Conservation (phyloP, 2,888 invertebrate species). For the Apamea monoglypha region DNA sequence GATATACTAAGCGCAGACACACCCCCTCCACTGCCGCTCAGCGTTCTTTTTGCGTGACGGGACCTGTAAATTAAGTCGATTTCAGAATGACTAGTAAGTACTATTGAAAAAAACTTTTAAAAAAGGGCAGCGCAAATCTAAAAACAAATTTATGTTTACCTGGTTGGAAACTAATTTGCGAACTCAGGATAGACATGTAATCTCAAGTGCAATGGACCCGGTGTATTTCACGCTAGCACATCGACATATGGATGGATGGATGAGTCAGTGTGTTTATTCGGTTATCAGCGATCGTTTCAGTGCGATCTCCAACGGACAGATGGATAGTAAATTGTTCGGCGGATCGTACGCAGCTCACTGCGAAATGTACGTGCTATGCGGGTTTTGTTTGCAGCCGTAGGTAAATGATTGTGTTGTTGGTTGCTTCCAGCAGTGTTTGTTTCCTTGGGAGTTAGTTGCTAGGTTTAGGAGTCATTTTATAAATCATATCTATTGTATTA, state of each 20-base stretch:
- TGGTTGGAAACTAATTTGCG: not conserved
- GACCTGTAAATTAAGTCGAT: not conserved
- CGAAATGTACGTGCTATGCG: conserved; percentile 36
- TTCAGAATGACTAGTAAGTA: not conserved
- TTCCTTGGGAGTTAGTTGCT: not conserved
- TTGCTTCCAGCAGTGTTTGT: conserved; percentile 26
- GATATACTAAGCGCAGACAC: too few species aligned
- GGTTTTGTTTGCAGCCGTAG: conserved; percentile 18
- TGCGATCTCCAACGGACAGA: conserved; percentile 73
- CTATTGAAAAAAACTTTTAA: not conserved
- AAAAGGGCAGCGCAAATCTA: not conserved
- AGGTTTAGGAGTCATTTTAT: not conserved
- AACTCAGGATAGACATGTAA: conserved; percentile 12
- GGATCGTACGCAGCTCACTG: conserved; percentile 45
- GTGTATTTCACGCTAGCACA: conserved; percentile 60
- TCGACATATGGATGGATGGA: conserved; percentile 64
- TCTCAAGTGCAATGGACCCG: conserved; percentile 67
- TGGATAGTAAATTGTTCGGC: conserved; percentile 71
- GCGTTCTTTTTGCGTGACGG: too few species aligned
- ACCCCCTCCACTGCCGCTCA: too few species aligned
- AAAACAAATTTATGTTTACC: not conserved
- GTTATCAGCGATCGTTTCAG: conserved; percentile 78
- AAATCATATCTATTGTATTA: not conserved
- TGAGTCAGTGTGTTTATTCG: conserved; percentile 85
- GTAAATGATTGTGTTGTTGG: conserved; percentile 12